Evolutionary conservation across 2,888 invertebrate genomes (phyloP).

Genomic region (Holacanthella duospinosa): DNA sequence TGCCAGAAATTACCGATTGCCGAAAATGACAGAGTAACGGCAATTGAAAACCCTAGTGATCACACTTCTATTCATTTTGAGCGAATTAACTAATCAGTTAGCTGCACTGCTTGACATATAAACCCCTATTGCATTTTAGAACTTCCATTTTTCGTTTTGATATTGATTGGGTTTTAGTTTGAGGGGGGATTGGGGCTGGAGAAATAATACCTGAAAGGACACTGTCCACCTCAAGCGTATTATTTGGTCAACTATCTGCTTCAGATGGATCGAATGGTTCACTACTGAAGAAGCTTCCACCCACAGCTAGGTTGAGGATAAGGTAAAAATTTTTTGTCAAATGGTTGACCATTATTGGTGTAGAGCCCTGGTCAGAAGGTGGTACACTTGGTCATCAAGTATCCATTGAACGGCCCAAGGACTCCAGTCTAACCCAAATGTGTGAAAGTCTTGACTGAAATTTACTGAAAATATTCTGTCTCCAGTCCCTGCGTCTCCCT

Average conservation of each 20-base stretch:
- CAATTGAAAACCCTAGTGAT: no score
- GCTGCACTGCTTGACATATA: no score
- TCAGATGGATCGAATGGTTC: conserved; percentile 22
- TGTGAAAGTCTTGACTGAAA: conserved; percentile 23
- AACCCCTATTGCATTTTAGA: no score
- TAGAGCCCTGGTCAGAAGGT: conserved; percentile 22
- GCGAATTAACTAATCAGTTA: no score
- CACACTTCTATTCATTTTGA: no score
- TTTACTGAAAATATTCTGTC: conserved; percentile 15
- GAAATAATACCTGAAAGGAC: no score
- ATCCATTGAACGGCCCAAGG: conserved; percentile 12
- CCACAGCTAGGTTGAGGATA: conserved; percentile 25
- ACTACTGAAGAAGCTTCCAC: conserved; percentile 19
- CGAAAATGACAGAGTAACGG: no score
- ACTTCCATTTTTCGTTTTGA: no score
- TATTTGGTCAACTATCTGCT: conserved; percentile 16
- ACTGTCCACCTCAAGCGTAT: conserved; percentile 17
- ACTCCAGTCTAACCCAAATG: conserved; percentile 19
- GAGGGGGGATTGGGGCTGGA: no score
- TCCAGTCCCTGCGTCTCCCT: conserved; percentile 17
- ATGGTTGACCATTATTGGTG: conserved; percentile 18
- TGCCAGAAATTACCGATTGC: no score
- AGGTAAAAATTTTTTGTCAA: conserved; percentile 18
- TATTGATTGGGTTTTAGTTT: no score
- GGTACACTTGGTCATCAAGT: conserved; percentile 13